Evolutionary conservation across 2,797 vertebrate genomes (phyloP).

Genomic region (Sebastolobus altivelis): DNA sequence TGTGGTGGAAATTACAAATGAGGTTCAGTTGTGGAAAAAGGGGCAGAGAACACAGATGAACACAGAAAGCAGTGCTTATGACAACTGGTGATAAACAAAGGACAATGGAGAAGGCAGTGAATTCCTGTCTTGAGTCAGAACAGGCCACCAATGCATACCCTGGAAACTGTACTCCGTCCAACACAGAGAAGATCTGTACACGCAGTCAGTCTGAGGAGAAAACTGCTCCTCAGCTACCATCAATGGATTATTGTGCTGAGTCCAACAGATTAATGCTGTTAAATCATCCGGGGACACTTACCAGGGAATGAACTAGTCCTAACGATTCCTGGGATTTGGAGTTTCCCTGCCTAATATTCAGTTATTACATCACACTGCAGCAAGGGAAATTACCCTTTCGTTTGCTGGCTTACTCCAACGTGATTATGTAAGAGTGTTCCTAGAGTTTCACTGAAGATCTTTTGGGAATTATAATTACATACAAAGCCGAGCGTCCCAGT

Average conservation of each 20-base stretch:
- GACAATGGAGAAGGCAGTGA: constrained; percentile 29
- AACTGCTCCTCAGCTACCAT: constrained; percentile 21
- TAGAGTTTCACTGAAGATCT: constrained; percentile 12
- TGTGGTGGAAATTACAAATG: constrained; percentile 43
- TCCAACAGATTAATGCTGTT: constrained; percentile 48
- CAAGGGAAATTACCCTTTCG: constrained; percentile 31
- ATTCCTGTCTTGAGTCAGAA: constrained; percentile 55
- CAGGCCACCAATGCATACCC: constrained; percentile 39
- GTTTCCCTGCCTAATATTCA: constrained; percentile 64
- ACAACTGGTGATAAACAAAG: constrained; percentile 54
- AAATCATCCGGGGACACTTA: constrained; percentile 41
- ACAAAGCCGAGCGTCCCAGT: not conserved
- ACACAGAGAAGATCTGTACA: constrained; percentile 33
- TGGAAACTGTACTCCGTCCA: constrained; percentile 33
- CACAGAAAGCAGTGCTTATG: constrained; percentile 20
- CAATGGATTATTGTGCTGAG: constrained; percentile 55
- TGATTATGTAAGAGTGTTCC: constrained; percentile 31
- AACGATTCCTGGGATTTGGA: constrained; percentile 63
- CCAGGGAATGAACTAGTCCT: constrained; percentile 32
- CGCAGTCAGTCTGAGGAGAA: not conserved
- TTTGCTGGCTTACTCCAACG: constrained; percentile 24
- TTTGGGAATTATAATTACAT: constrained; percentile 16
- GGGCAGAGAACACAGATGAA: constrained; percentile 16
- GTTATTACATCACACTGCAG: constrained; percentile 53
- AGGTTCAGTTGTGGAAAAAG: constrained; percentile 37